These are phyloP conservation scores for Pseudomyrmex cubaensis DNA, from an alignment of 1,140 invertebrate species.

Conservation along the genomic window DNA sequence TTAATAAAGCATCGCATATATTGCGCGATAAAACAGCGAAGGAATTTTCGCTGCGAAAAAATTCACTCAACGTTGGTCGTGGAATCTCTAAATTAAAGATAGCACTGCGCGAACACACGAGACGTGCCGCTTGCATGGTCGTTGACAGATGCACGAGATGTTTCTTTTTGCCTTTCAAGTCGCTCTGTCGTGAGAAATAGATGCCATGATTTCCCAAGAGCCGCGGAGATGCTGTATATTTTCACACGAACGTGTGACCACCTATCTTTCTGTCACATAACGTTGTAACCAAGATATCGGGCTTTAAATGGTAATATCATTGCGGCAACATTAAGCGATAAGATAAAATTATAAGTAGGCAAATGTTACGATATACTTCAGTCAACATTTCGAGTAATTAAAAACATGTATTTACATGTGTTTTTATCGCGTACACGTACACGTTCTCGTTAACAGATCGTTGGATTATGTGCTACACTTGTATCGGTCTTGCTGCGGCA, in stretches of 20 bases:
- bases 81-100: conserved; percentile 20
- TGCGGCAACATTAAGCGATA: neutral
- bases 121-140: neutral
- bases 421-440: neutral
- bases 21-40: neutral
- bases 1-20: conserved; percentile 1
- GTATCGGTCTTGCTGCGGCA: conserved; percentile 53
- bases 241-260: conserved; percentile 63
- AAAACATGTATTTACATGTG: neutral
- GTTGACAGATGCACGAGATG: conserved; percentile 70
- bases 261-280: conserved; percentile 43
- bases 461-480: conserved; percentile 50
- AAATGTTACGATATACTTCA: neutral
- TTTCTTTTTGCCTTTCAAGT: conserved; percentile 62
- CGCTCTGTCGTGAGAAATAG: conserved; percentile 64
- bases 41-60: neutral
- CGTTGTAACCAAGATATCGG: conserved; percentile 37
- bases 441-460: conserved; percentile 41
- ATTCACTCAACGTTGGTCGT: neutral
- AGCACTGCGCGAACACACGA: neutral
- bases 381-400: neutral
- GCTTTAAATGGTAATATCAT: conserved; percentile 21
- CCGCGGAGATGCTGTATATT: conserved; percentile 63
- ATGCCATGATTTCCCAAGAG: conserved; percentile 73
- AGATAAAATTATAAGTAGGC: conserved; percentile 21